These are phyloP conservation scores for Microhierax caerulescens DNA, from an alignment of 2,797 vertebrate species.

Conservation along the genomic window DNA sequence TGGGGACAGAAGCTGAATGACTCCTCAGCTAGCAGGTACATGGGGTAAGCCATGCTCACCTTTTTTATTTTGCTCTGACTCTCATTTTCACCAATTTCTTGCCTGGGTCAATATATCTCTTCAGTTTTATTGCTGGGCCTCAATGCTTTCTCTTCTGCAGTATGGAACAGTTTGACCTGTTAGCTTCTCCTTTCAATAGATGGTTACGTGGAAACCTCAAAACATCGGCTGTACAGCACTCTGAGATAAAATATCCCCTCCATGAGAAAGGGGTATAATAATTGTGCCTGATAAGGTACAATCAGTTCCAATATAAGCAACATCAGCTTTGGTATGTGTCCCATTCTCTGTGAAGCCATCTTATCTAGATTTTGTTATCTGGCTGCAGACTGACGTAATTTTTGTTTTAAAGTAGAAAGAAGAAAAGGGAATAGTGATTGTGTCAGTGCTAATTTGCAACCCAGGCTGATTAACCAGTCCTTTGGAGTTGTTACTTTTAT, in stretches of 20 bases:
- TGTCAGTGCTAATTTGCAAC: neutral
- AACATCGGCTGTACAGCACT: neutral
- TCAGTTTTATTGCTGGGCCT: neutral
- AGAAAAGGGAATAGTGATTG: neutral
- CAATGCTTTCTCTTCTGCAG: neutral
- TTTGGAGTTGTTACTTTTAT: neutral
- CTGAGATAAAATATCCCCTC: neutral
- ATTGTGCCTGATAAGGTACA: neutral
- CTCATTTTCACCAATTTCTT: neutral
- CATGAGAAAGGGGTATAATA: neutral
- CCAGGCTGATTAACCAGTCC: neutral
- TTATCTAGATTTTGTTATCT: neutral
- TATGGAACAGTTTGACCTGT: neutral
- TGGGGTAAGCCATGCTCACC: neutral
- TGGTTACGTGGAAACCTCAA: neutral
- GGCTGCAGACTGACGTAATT: neutral
- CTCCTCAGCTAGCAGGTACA: neutral
- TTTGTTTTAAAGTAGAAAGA: neutral
- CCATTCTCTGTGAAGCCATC: neutral
- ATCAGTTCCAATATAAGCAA: neutral
- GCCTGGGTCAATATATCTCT: neutral
- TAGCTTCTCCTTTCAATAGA: neutral
- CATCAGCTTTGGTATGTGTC: neutral
- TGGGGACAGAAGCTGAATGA: neutral
- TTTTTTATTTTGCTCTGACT: neutral